Conservation (phyloP, 2,113 vertebrate species). For the Cairina moschata region DNA sequence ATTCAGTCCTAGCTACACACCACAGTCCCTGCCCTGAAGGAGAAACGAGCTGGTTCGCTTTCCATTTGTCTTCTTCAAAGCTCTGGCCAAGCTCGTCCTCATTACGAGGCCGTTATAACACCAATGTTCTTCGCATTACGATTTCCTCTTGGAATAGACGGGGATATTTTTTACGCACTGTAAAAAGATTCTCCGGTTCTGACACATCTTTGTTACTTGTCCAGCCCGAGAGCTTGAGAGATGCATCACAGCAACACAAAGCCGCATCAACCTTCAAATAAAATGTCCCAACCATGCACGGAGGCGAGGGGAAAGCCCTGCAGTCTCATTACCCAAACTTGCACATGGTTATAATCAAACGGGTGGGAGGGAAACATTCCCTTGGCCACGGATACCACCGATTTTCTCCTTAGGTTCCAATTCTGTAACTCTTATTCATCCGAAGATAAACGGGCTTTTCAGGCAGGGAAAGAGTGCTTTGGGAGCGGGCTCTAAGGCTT, state of each 20-base stretch:
- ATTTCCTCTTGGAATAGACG: conserved; percentile 56
- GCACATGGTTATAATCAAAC: conserved; percentile 66
- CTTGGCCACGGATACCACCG: conserved; percentile 55
- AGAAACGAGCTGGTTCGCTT: conserved; percentile 25
- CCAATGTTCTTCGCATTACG: not conserved
- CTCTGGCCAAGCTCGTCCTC: conserved; percentile 26
- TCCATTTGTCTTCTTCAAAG: conserved; percentile 47
- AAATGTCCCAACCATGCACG: conserved; percentile 38
- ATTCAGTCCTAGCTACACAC: not conserved
- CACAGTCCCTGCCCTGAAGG: conserved; percentile 1
- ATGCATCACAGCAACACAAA: conserved; percentile 2
- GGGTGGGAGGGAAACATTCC: conserved; percentile 62
- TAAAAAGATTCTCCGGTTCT: conserved; percentile 23
- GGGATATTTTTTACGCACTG: not conserved
- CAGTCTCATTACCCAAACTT: conserved; percentile 57
- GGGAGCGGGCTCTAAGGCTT: not conserved
- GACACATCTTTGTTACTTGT: conserved; percentile 32
- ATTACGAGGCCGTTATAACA: conserved; percentile 49
- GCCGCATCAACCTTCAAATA: conserved; percentile 36
- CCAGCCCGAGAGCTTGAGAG: not conserved
- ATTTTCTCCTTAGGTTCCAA: conserved; percentile 58
- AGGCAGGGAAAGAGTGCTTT: conserved; percentile 36
- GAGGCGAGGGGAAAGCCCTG: conserved; percentile 40
- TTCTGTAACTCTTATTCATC: conserved; percentile 65
- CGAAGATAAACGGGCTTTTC: conserved; percentile 50